Percentiles rank a stretch among this genome's conserved stretches.
Evolutionary conservation across 2,888 invertebrate genomes (phyloP).

Genomic region (Platycheirus rosarum): DNA sequence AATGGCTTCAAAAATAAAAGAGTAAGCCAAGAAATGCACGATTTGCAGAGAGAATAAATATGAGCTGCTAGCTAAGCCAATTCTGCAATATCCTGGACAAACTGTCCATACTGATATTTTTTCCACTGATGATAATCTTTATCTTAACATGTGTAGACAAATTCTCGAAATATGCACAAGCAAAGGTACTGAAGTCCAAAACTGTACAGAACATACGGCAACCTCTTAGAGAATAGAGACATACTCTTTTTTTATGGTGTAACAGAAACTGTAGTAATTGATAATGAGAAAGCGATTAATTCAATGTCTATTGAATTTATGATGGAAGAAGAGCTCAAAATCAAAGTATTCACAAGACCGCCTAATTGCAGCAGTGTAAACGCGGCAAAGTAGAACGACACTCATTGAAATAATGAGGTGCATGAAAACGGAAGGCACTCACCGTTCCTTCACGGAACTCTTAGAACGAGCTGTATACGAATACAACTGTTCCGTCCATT

Average conservation of each 20-base stretch:
- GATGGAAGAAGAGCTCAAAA: neutral
- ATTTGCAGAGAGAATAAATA: neutral
- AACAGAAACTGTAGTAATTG: neutral
- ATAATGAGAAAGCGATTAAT: neutral
- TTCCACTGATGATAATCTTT: neutral
- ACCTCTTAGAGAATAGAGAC: neutral
- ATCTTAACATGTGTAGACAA: neutral
- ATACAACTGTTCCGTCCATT: too few species aligned
- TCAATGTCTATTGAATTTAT: neutral
- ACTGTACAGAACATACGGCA: neutral
- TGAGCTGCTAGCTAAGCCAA: neutral
- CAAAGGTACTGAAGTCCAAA: neutral
- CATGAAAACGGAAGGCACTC: too few species aligned
- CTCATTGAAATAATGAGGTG: conserved; percentile 2
- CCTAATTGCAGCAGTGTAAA: neutral
- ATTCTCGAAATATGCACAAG: too few species aligned
- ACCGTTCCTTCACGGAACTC: too few species aligned
- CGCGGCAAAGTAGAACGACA: neutral
- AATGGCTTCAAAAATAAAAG: neutral
- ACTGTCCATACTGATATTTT: too few species aligned
- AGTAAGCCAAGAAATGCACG: neutral
- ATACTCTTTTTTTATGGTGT: neutral
- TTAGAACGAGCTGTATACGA: too few species aligned
- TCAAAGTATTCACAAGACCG: neutral
- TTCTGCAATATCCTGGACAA: too few species aligned